These are phyloP conservation scores for Melanotus villosus DNA, from an alignment of 2,888 invertebrate genomes.

Conservation along the genomic window DNA sequence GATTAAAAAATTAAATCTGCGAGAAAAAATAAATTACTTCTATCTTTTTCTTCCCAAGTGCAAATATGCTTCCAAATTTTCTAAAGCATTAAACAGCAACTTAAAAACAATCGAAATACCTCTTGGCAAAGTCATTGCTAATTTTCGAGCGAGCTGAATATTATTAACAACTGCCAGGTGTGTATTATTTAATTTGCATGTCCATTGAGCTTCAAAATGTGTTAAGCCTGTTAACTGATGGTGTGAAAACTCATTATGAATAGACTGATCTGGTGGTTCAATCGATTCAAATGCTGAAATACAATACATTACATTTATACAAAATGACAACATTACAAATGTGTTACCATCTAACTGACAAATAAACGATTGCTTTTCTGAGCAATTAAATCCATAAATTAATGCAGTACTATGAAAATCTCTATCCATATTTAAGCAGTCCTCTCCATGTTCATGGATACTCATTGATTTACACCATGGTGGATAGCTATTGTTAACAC, in stretches of 20 bases:
- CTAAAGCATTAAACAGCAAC: too few species aligned
- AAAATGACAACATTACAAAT: too few species aligned
- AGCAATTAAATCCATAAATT: constrained; percentile 71
- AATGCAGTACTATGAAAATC: constrained; percentile 69
- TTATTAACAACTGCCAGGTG: constrained; percentile 56
- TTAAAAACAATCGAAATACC: too few species aligned
- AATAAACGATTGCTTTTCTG: constrained; percentile 70
- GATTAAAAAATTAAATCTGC: too few species aligned
- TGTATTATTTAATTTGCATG: neutral
- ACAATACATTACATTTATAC: too few species aligned
- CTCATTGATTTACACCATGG: constrained; percentile 65
- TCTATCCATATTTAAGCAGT: constrained; percentile 70
- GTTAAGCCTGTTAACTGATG: neutral
- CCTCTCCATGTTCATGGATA: constrained; percentile 63
- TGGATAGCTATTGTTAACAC: constrained; percentile 62
- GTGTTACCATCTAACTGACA: constrained; percentile 50
- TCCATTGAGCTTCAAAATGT: neutral
- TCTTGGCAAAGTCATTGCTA: neutral
- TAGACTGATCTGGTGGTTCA: neutral
- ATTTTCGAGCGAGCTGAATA: neutral
- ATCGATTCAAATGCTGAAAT: neutral
- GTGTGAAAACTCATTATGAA: neutral
- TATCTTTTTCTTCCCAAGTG: too few species aligned
- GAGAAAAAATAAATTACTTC: too few species aligned
- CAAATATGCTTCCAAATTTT: too few species aligned